Evolutionary conservation across 2,113 vertebrate genomes (phyloP), one percentile per base, ranked within the genome.

Genomic region (Clarias macrocephalus): DNA sequence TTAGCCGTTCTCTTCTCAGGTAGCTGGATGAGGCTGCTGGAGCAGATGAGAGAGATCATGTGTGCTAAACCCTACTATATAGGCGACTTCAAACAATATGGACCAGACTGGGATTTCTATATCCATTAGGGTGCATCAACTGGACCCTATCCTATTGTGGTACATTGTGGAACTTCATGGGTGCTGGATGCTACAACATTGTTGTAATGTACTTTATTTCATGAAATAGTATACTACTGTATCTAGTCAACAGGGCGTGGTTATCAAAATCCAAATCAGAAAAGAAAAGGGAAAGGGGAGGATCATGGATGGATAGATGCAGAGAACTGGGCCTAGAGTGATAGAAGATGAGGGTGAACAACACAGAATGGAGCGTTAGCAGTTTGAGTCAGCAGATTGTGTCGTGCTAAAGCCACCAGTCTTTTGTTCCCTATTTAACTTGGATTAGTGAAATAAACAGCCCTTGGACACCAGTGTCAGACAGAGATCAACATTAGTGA

Each of bases 371-470:
- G 87, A 83, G 93, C 54, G 93, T 95, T 65, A 86, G 88, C 90
- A 73, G 88, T 90, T 89, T 90, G 91, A 92, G 95, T 96, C 95
- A 96, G 95, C 95, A 95, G 91, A 95, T 95, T 95, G 93, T 86
- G 28, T 52, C 66, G 89, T 90, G 75, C 88, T 92, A 94, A 95
- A 95, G 92, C 94, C 93, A 42, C 92, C 10, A 73, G 85, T 88
- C 92, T 91, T 93, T 95, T 96, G 95, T 95, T 87, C 63, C 48
- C 42, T 54, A 33, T 83, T 42, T 70, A 56, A 88, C 87, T 87
- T 87, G 92, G 95, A 94, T 96, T 96, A 95, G 92, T 86, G 91
- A 87, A 85, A 93, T 54, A 65, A 83, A 91, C 90, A 91, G 87
- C 88, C 80, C 75, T 89, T 91, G 91, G 92, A 93, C 88, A 88